These are phyloP conservation scores for Ageneiosus marmoratus DNA, from an alignment of 2,113 vertebrate species.

Conservation along the genomic window DNA sequence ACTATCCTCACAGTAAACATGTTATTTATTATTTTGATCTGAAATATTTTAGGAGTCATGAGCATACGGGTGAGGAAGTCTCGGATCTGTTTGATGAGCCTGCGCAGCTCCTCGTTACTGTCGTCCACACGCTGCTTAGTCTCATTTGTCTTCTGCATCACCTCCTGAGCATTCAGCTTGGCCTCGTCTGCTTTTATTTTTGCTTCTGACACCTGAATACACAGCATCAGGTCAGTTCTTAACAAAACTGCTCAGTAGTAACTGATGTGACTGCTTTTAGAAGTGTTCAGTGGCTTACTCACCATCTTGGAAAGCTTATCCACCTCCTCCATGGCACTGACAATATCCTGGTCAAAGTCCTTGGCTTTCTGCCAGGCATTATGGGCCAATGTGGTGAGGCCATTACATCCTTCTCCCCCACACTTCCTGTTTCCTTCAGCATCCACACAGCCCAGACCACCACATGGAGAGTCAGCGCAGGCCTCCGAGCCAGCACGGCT, in stretches of 20 bases:
- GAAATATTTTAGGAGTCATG: background rate
- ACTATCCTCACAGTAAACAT: background rate
- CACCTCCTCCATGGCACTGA: constrained; percentile 86
- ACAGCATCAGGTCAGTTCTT: constrained; percentile 21
- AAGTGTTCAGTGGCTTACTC: constrained; percentile 50
- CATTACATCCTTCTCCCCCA: constrained; percentile 83
- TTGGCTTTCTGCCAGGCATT: constrained; percentile 80
- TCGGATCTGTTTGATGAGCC: constrained; percentile 89
- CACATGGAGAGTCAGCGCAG: constrained; percentile 78
- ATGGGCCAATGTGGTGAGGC: constrained; percentile 77
- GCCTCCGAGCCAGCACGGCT: constrained; percentile 73
- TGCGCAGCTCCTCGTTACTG: constrained; percentile 89
- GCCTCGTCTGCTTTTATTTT: constrained; percentile 89
- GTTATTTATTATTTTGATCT: background rate
- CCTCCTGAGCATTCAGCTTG: constrained; percentile 84
- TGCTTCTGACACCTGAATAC: constrained; percentile 84
- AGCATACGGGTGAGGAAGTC: constrained; percentile 90
- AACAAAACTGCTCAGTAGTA: background rate
- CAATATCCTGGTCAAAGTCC: constrained; percentile 86
- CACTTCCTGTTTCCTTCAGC: constrained; percentile 78
- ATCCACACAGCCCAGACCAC: constrained; percentile 81
- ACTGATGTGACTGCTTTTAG: background rate
- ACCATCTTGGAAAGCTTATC: constrained; percentile 94
- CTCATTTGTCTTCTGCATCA: constrained; percentile 85
- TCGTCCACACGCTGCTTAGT: constrained; percentile 86